A percentile compares a stretch with the other conserved stretches of the same genome.
Evolutionary conservation across 2,888 invertebrate species (phyloP).

Genomic region (Lasioglossum lativentre): DNA sequence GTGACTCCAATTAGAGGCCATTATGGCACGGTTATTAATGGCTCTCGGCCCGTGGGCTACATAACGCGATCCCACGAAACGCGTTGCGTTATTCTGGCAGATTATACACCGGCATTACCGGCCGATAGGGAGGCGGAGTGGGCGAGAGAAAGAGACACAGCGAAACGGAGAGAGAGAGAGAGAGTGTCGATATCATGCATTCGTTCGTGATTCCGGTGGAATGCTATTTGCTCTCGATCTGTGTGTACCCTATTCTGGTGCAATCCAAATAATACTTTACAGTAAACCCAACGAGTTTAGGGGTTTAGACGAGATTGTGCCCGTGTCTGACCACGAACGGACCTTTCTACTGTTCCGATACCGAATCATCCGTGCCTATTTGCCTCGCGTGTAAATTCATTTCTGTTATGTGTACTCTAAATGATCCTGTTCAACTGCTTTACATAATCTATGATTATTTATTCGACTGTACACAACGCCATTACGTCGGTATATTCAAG

Average conservation of each 20-base stretch:
- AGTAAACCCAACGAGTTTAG: slow-evolving; percentile 1
- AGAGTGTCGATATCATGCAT: slow-evolving; percentile 35
- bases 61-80: slow-evolving; percentile 49
- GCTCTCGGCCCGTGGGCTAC: slow-evolving; percentile 25
- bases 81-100: slow-evolving; percentile 32
- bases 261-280: slow-evolving; percentile 10
- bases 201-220: slow-evolving; percentile 20
- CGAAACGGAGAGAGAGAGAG: no score
- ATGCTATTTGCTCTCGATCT: slow-evolving; percentile 10
- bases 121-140: neutral
- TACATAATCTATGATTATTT: neutral
- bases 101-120: slow-evolving; percentile 34
- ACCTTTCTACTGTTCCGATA: neutral
- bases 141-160: neutral
- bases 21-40: slow-evolving; percentile 57
- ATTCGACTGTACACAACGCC: neutral
- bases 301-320: neutral
- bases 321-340: neutral
- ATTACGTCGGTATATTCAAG: neutral
- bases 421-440: neutral
- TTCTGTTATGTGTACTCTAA: neutral
- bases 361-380: neutral
- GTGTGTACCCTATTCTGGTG: neutral
- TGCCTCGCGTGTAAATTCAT: slow-evolving; percentile 4
- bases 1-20: slow-evolving; percentile 55